A percentile compares a stretch with the other conserved stretches of the same genome.
These are phyloP conservation scores for Pampus argenteus DNA, from an alignment of 2,797 vertebrate genomes.

Conservation along the genomic window DNA sequence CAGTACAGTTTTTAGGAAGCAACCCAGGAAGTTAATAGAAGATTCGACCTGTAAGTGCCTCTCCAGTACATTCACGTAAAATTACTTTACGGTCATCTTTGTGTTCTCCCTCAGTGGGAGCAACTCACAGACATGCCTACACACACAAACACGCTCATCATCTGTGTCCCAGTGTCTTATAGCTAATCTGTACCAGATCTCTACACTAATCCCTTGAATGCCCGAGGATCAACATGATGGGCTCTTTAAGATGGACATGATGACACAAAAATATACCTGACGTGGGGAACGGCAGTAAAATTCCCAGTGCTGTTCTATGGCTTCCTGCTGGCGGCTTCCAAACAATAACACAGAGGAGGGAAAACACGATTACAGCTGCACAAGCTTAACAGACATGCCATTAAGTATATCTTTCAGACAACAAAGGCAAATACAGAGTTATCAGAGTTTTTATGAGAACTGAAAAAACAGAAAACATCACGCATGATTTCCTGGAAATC, in stretches of 20 bases:
- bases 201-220: conserved; percentile 58
- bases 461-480: conserved; percentile 57
- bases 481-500: conserved; percentile 73
- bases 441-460: conserved; percentile 57
- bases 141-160: conserved; percentile 49
- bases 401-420: conserved; percentile 64
- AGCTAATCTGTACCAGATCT: conserved; percentile 72
- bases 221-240: conserved; percentile 66
- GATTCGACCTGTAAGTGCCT: background rate
- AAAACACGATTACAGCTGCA: conserved; percentile 60
- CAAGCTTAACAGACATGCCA: conserved; percentile 42
- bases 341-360: conserved; percentile 60
- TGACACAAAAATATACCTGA: conserved; percentile 73
- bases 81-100: no score
- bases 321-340: conserved; percentile 55
- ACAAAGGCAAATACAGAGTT: conserved; percentile 60
- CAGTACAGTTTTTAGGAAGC: no score
- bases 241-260: conserved; percentile 60
- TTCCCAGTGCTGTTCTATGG: conserved; percentile 23
- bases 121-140: conserved; percentile 40
- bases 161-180: conserved; percentile 48
- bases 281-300: conserved; percentile 45
- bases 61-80: background rate
- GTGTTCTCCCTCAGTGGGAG: conserved; percentile 28
- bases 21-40: no score